Conservation (phyloP, 92 coral and sea anemone species). For the Isaurus tuberculatus region DNA sequence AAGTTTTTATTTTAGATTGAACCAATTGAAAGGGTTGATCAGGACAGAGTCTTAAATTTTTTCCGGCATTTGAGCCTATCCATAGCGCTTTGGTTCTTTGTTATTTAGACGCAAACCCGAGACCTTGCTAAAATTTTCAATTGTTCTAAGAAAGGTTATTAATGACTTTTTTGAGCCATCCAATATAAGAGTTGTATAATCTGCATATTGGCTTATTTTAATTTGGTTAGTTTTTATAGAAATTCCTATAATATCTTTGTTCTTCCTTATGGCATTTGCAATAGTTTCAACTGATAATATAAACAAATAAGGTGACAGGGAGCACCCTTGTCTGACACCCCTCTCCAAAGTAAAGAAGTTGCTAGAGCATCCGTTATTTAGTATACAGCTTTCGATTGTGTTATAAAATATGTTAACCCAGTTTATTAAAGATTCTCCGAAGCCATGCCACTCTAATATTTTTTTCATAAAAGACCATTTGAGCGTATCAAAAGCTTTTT, state of each 20-base stretch:
- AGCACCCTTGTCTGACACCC: too few relatives aligned
- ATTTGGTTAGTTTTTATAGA: conserved; percentile 13
- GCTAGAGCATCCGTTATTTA: conserved; percentile 25
- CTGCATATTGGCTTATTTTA: conserved; percentile 26
- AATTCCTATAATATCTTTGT: conserved; percentile 27
- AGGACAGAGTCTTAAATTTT: neutral
- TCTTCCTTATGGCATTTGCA: too few relatives aligned
- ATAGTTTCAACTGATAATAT: conserved; percentile 10
- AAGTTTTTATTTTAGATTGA: conserved; percentile 2
- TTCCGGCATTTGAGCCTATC: conserved; percentile 31
- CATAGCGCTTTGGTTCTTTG: conserved; percentile 43
- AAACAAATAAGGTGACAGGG: conserved; percentile 10
- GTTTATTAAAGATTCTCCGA: conserved; percentile 11
- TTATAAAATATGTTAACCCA: conserved; percentile 16
- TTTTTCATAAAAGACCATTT: conserved; percentile 6
- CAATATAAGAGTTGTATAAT: too few relatives aligned
- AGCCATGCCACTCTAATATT: conserved; percentile 11
- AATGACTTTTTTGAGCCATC: conserved; percentile 33
- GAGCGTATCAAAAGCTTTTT: too few relatives aligned
- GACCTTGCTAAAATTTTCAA: too few relatives aligned
- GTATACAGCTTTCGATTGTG: conserved; percentile 13
- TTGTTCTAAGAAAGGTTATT: too few relatives aligned
- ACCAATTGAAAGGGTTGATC: conserved; percentile 22
- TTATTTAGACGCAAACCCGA: conserved; percentile 42
- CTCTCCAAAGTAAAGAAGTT: conserved; percentile 8